Conservation (phyloP, 2,888 invertebrate species). For the Asteroscopus sphinx region DNA sequence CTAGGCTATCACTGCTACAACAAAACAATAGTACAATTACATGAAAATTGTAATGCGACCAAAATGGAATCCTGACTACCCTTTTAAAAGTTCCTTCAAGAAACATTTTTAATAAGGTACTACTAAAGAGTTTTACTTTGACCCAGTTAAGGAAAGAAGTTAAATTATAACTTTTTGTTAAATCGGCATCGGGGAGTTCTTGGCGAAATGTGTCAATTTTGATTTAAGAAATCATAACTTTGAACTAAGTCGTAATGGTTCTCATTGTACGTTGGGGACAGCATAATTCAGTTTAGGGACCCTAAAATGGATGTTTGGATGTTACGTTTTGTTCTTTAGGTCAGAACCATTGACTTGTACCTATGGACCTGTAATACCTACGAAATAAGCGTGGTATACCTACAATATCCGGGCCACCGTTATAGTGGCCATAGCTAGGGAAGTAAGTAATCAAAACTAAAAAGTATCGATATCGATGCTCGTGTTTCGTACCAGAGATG, state of each 20-base stretch:
- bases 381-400: too few species aligned
- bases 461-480: too few species aligned
- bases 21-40: neutral
- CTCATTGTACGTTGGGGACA: conserved; percentile 30
- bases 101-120: conserved; percentile 38
- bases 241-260: conserved; percentile 25
- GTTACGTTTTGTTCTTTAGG: conserved; percentile 6
- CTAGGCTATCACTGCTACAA: too few species aligned
- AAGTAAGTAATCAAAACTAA: too few species aligned
- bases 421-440: too few species aligned
- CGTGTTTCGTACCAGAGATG: too few species aligned
- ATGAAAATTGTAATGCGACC: conserved; percentile 13
- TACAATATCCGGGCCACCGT: too few species aligned
- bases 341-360: too few species aligned
- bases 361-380: too few species aligned
- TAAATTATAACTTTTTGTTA: conserved; percentile 37
- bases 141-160: conserved; percentile 38
- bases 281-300: conserved; percentile 40
- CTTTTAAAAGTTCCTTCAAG: conserved; percentile 20
- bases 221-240: conserved; percentile 49
- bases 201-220: conserved; percentile 51
- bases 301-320: neutral
- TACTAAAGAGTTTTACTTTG: conserved; percentile 29
- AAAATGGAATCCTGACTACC: conserved; percentile 28
- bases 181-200: conserved; percentile 27